A percentile compares a stretch with the other conserved stretches of the same genome.
These are phyloP conservation scores for Rhagophthalmus giganteus DNA, from an alignment of 2,888 invertebrate species.

Conservation along the genomic window DNA sequence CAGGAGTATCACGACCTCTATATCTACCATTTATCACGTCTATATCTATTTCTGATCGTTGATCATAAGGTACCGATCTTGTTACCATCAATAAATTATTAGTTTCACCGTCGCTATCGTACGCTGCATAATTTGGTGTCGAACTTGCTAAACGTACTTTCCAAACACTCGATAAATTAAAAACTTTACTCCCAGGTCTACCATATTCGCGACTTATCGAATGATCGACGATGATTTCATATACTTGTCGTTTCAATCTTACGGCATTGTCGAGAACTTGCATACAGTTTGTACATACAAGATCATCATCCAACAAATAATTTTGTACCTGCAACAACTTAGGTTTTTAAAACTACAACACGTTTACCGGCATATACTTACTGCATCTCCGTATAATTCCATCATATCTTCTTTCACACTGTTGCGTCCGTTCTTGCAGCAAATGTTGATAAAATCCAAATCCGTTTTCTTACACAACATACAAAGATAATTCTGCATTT, in stretches of 20 bases:
- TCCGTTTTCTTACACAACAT: conserved; percentile 28
- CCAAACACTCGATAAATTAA: conserved; percentile 11
- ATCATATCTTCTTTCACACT: conserved; percentile 30
- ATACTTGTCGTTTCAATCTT: conserved; percentile 27
- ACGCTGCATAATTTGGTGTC: not conserved
- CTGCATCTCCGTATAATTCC: conserved; percentile 28
- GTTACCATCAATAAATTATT: conserved; percentile 11
- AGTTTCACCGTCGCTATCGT: not conserved
- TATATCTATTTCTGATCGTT: conserved; percentile 20
- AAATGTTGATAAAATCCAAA: conserved; percentile 22
- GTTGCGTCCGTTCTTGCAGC: conserved; percentile 21
- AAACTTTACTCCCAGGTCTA: conserved; percentile 5
- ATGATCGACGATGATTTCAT: conserved; percentile 15
- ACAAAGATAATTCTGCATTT: conserved; percentile 13
- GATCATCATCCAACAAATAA: conserved; percentile 22
- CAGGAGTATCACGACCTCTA: conserved; percentile 9
- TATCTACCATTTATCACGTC: conserved; percentile 1
- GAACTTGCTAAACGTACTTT: conserved; percentile 3
- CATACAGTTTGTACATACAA: conserved; percentile 26
- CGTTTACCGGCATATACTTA: conserved; percentile 13
- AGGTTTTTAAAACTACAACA: not conserved
- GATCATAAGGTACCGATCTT: conserved; percentile 9
- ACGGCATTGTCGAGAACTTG: conserved; percentile 22
- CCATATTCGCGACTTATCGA: conserved; percentile 4
- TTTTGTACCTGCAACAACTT: conserved; percentile 26